Conservation (phyloP, 2,888 invertebrate species). For the Sabatieria punctata region DNA sequence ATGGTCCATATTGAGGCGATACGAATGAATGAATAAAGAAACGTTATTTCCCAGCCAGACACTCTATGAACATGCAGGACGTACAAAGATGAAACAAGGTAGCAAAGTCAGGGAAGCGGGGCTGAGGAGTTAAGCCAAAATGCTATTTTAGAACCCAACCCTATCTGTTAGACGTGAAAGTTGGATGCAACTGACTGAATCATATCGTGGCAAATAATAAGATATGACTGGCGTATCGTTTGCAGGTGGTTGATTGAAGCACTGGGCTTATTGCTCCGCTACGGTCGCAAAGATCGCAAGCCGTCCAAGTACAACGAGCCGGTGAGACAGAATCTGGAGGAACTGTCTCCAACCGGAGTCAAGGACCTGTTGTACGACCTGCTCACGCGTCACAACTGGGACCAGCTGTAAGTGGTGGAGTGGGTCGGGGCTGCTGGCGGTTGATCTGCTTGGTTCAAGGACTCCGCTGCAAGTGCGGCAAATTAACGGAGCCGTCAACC, state of each 20-base stretch:
- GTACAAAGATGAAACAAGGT: too few species aligned
- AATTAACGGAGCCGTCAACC: slow-evolving; percentile 82
- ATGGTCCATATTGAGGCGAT: too few species aligned
- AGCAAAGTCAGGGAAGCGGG: too few species aligned
- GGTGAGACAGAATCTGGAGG: slow-evolving; percentile 18
- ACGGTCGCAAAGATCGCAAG: neutral
- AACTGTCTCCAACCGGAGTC: slow-evolving; percentile 26
- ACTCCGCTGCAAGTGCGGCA: slow-evolving; percentile 67
- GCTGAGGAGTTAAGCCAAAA: slow-evolving; percentile 10
- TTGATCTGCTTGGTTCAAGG: slow-evolving; percentile 41
- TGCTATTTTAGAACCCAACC: neutral
- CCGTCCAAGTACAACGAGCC: neutral
- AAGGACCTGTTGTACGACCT: slow-evolving; percentile 25
- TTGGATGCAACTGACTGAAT: too few species aligned
- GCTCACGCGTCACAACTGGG: slow-evolving; percentile 24
- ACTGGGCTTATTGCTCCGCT: neutral
- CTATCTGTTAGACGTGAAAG: too few species aligned
- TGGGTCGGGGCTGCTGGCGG: neutral
- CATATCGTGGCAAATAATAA: too few species aligned
- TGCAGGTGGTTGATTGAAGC: neutral
- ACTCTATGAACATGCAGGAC: too few species aligned
- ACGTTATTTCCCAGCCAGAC: too few species aligned
- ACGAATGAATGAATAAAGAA: too few species aligned
- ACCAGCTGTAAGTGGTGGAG: slow-evolving; percentile 19
- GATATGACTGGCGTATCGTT: neutral